phyloP scores from a whole-genome alignment of 2,888 invertebrate genomes.

The Campoplex capitator region DNA sequence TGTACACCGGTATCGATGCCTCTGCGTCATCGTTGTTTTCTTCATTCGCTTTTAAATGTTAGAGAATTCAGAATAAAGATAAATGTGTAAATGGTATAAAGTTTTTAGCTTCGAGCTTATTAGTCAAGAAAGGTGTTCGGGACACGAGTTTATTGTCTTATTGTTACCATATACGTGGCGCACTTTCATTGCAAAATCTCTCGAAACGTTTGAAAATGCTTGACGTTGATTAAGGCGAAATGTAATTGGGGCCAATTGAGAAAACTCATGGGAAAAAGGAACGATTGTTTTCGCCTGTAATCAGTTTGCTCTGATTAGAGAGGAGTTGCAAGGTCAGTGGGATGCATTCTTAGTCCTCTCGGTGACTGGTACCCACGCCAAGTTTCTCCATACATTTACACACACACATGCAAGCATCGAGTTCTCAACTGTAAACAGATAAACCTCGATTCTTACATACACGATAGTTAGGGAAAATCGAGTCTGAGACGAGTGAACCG shows the following conservation, averaged over 20 bases:
- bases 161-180: neutral
- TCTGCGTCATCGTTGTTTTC: neutral
- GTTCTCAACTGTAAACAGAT: conserved; percentile 10
- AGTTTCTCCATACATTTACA: conserved; percentile 52
- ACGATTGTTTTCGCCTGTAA: conserved; percentile 62
- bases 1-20: neutral
- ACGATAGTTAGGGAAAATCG: conserved; percentile 14
- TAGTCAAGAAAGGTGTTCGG: neutral
- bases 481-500: conserved; percentile 38
- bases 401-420: neutral
- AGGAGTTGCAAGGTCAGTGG: conserved; percentile 65
- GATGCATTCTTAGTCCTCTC: conserved; percentile 58
- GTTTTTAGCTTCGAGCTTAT: neutral
- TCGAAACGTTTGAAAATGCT: conserved; percentile 53
- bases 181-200: conserved; percentile 6
- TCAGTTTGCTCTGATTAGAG: conserved; percentile 66
- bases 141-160: neutral
- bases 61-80: neutral
- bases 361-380: conserved; percentile 58
- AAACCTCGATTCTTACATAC: conserved; percentile 31
- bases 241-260: conserved; percentile 26
- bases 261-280: conserved; percentile 56
- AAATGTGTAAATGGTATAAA: neutral
- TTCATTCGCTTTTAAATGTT: neutral
- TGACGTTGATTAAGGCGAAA: conserved; percentile 20